phyloP scores from a whole-genome alignment of 2,888 invertebrate species.

The Watsonalla binaria region DNA sequence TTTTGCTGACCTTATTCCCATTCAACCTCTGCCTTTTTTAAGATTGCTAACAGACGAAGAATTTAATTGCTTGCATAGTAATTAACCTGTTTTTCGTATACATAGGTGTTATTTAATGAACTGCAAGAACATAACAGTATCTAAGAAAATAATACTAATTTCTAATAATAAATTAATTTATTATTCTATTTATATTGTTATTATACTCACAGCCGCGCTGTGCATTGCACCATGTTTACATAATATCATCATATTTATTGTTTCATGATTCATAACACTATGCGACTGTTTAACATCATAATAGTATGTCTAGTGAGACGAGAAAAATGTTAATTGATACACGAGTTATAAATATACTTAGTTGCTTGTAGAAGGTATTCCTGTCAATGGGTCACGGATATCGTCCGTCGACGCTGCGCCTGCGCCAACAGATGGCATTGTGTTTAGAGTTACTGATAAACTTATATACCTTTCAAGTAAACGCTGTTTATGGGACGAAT shows the following conservation, averaged over 20 bases:
- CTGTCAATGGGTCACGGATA: slow-evolving; percentile 55
- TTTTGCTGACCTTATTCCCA: neutral
- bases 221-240: neutral
- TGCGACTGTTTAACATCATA: neutral
- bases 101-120: no score
- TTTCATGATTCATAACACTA: neutral
- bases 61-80: no score
- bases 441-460: slow-evolving; percentile 53
- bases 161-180: neutral
- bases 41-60: no score
- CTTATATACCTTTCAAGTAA: slow-evolving; percentile 31
- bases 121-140: no score
- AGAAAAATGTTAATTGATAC: slow-evolving; percentile 10
- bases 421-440: slow-evolving; percentile 60
- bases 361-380: slow-evolving; percentile 5
- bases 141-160: no score
- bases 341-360: neutral
- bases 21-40: no score
- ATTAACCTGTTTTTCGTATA: no score
- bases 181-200: no score
- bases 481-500: slow-evolving; percentile 2
- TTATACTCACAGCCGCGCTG: neutral
- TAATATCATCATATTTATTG: neutral
- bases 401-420: slow-evolving; percentile 51
- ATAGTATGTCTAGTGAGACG: neutral